Conservation (phyloP, 35 echinoderm and acorn worm genomes). For the Amphiura filiformis region DNA sequence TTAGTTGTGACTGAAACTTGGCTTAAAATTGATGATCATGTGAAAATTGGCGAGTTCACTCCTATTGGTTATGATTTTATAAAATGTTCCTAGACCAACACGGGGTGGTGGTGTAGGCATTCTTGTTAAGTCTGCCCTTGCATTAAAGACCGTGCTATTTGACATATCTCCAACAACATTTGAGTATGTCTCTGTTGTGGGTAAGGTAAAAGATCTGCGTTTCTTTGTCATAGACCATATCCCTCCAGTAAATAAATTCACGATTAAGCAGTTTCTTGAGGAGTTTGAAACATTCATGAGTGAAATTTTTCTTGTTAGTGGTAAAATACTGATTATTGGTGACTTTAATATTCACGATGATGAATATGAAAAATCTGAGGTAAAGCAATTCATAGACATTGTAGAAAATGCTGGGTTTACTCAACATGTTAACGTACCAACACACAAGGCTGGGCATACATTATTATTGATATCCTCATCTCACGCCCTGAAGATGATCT, state of each 20-base stretch:
- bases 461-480: slow-evolving; percentile 7
- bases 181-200: background rate
- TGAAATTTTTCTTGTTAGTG: background rate
- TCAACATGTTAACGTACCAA: background rate
- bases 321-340: background rate
- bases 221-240: background rate
- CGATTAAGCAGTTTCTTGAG: slow-evolving; percentile 4
- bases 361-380: slow-evolving; percentile 10
- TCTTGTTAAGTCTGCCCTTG: slow-evolving; percentile 13
- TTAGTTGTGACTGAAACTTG: too few species aligned
- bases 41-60: too few species aligned
- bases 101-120: slow-evolving; percentile 24
- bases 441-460: slow-evolving; percentile 25
- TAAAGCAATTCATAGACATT: slow-evolving; percentile 2
- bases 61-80: too few species aligned
- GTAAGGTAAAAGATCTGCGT: slow-evolving; percentile 17
- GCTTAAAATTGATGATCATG: too few species aligned
- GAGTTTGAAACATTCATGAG: slow-evolving; percentile 16
- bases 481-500: slow-evolving; percentile 19
- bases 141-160: background rate
- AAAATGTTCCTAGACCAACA: background rate
- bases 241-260: slow-evolving; percentile 6
- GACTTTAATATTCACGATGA: slow-evolving; percentile 13
- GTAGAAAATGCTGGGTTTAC: slow-evolving; percentile 3
- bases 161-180: background rate